Conservation (phyloP, 2,888 invertebrate genomes). For the Mermis nigrescens region DNA sequence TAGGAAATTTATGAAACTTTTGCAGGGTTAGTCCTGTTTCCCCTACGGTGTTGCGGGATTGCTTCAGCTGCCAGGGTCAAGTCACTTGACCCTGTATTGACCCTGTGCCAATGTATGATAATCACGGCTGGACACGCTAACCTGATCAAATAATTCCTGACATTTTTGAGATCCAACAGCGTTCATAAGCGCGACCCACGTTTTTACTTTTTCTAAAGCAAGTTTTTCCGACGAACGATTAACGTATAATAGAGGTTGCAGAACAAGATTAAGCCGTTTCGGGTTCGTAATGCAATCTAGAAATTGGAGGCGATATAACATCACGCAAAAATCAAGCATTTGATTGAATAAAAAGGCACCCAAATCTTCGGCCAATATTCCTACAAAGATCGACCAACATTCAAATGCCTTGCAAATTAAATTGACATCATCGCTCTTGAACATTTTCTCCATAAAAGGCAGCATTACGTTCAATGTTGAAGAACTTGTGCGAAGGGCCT, state of each 20-base stretch:
- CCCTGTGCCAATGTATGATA: no score
- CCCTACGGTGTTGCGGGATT: no score
- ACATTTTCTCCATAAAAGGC: not conserved
- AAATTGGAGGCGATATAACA: not conserved
- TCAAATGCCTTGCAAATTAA: not conserved
- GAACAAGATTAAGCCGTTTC: not conserved
- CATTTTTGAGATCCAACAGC: not conserved
- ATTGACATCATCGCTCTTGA: not conserved
- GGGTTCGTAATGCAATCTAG: not conserved
- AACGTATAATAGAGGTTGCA: not conserved
- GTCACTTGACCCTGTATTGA: no score
- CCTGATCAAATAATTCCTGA: not conserved
- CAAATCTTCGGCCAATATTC: not conserved
- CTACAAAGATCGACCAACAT: not conserved
- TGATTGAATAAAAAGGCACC: no score
- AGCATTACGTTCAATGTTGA: not conserved
- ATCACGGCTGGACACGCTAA: no score
- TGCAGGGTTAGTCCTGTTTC: no score
- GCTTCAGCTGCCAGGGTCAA: no score
- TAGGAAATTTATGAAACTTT: no score
- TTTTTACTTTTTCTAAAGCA: not conserved
- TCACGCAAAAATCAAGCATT: not conserved
- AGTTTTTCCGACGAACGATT: not conserved
- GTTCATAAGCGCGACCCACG: not conserved
- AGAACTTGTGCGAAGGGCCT: not conserved